Conservation (phyloP, 2,797 vertebrate species). For the Enteromius viviparus region DNA sequence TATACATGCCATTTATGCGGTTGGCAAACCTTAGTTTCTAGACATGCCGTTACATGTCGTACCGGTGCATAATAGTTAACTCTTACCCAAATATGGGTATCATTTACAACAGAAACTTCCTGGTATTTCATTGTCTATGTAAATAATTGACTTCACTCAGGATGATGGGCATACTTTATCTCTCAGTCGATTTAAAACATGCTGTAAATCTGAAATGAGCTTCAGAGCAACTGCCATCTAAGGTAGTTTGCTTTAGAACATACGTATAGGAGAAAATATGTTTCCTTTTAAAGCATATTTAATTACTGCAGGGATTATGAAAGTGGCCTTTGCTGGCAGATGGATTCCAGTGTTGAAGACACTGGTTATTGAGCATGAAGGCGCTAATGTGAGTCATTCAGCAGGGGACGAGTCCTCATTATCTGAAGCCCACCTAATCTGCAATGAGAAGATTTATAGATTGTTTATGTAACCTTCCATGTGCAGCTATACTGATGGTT, state of each 20-base stretch:
- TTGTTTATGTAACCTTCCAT: constrained; percentile 39
- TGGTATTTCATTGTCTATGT: constrained; percentile 19
- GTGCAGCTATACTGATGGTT: constrained; percentile 1
- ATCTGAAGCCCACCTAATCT: constrained; percentile 29
- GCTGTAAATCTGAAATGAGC: constrained; percentile 12
- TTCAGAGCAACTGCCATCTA: constrained; percentile 22
- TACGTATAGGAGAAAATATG: neutral
- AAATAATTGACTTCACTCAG: constrained; percentile 35
- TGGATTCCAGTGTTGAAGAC: neutral
- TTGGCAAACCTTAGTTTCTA: constrained; percentile 18
- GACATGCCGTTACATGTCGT: constrained; percentile 36
- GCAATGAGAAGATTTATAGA: constrained; percentile 23
- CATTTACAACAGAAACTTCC: constrained; percentile 30
- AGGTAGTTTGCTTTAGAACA: neutral
- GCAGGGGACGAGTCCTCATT: constrained; percentile 17
- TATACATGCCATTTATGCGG: constrained; percentile 3
- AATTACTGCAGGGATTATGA: neutral
- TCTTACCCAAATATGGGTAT: constrained; percentile 39
- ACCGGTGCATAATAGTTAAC: constrained; percentile 1
- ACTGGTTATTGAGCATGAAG: constrained; percentile 17
- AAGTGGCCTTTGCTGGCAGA: neutral
- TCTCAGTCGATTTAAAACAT: neutral
- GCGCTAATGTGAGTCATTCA: neutral
- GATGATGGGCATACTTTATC: constrained; percentile 31
- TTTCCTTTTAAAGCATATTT: constrained; percentile 21